These are phyloP conservation scores for Calidris pugnax DNA, from an alignment of 2,113 vertebrate genomes.

Conservation along the genomic window DNA sequence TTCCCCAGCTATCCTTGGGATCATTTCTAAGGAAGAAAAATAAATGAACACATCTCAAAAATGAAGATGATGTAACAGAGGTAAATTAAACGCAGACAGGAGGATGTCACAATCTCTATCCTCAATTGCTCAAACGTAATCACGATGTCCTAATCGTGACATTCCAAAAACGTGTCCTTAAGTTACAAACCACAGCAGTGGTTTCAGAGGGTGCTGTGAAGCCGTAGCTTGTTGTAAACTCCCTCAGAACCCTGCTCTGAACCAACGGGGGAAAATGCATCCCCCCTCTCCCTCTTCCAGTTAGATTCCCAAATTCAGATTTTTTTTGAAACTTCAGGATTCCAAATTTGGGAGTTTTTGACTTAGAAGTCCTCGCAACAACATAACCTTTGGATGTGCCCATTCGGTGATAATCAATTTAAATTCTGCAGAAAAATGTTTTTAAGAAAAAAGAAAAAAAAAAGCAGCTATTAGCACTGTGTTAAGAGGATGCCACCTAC, in stretches of 20 bases:
- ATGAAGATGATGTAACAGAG: neutral
- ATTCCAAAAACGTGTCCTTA: neutral
- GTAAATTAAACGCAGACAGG: neutral
- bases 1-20: neutral
- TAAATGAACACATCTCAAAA: neutral
- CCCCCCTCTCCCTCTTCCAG: neutral
- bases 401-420: neutral
- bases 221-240: neutral
- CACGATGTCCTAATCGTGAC: neutral
- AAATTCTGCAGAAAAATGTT: neutral
- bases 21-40: neutral
- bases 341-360: neutral
- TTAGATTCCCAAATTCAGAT: too few species aligned
- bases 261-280: neutral
- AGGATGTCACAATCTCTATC: neutral
- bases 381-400: neutral
- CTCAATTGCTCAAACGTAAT: neutral
- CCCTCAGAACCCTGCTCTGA: neutral
- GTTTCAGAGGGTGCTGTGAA: neutral
- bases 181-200: neutral
- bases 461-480: neutral
- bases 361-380: neutral
- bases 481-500: constrained; percentile 78
- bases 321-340: neutral
- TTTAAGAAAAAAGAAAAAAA: neutral